Evolutionary conservation across 92 coral and sea anemone species (phyloP).

Genomic region (Pocillopora grandis): DNA sequence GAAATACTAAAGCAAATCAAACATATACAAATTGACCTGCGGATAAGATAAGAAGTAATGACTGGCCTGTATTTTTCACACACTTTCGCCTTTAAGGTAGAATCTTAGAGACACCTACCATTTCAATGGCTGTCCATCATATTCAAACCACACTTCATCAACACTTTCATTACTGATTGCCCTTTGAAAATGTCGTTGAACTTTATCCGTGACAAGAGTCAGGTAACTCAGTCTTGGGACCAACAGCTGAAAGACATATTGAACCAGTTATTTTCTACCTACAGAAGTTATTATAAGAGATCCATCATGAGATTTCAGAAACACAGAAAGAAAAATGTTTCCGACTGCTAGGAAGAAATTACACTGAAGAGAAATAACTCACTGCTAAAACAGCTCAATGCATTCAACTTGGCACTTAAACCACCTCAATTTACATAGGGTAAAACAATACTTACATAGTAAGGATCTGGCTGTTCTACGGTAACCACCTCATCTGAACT

Average conservation of each 20-base stretch:
- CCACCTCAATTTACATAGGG: neutral
- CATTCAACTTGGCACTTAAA: neutral
- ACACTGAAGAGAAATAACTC: too few relatives aligned
- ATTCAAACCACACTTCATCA: constrained; percentile 98
- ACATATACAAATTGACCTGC: too few relatives aligned
- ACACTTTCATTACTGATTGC: constrained; percentile 86
- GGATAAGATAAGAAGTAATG: too few relatives aligned
- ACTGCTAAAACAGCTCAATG: neutral
- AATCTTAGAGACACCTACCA: constrained; percentile 57
- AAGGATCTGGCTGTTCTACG: constrained; percentile 98
- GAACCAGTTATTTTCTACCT: too few relatives aligned
- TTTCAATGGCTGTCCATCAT: constrained; percentile 95
- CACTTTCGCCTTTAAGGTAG: too few relatives aligned
- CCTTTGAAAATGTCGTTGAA: constrained; percentile 92
- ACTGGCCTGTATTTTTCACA: too few relatives aligned
- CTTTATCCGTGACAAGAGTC: constrained; percentile 94
- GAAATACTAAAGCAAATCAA: too few relatives aligned
- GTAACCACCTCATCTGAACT: constrained; percentile 93
- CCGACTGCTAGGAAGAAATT: too few relatives aligned
- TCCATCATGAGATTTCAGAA: too few relatives aligned
- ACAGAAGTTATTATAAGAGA: too few relatives aligned
- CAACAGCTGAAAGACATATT: constrained; percentile 59
- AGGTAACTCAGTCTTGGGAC: constrained; percentile 96
- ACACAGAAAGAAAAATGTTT: too few relatives aligned
- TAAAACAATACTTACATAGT: constrained; percentile 68